Evolutionary conservation across 92 coral and sea anemone genomes (phyloP).

Genomic region (Paragorgia papillata): DNA sequence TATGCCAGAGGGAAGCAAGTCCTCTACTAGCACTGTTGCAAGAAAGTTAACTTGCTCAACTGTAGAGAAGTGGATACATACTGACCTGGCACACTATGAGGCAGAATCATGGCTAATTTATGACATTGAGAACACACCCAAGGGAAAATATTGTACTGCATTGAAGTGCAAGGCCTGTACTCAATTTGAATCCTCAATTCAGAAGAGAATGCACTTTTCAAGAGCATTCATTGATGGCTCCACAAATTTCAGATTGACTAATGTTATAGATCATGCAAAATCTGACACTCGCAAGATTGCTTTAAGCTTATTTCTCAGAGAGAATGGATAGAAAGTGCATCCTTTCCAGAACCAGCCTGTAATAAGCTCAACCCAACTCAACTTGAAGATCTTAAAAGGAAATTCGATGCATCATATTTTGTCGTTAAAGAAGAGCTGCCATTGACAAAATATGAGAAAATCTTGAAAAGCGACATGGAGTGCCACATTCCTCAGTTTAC

Average conservation of each 20-base stretch:
- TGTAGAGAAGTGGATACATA: slow-evolving; percentile 56
- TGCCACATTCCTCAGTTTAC: slow-evolving; percentile 29
- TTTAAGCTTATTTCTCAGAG: slow-evolving; percentile 22
- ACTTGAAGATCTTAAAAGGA: slow-evolving; percentile 42
- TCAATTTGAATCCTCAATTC: slow-evolving; percentile 46
- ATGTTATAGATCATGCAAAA: slow-evolving; percentile 49
- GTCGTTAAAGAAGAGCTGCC: slow-evolving; percentile 61
- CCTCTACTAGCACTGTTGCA: slow-evolving; percentile 11
- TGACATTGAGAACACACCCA: slow-evolving; percentile 20
- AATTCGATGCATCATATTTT: slow-evolving; percentile 56
- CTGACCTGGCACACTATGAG: slow-evolving; percentile 40
- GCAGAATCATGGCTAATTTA: slow-evolving; percentile 50
- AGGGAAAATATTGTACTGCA: slow-evolving; percentile 46
- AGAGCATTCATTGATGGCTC: slow-evolving; percentile 55
- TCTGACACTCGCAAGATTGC: slow-evolving; percentile 41
- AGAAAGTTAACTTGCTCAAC: slow-evolving; percentile 40
- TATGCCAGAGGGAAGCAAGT: neutral
- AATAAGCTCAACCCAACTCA: slow-evolving; percentile 50
- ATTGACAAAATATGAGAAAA: slow-evolving; percentile 56
- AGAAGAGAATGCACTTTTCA: slow-evolving; percentile 52
- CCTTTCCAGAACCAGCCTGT: slow-evolving; percentile 42
- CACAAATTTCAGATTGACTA: slow-evolving; percentile 51
- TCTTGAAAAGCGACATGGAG: slow-evolving; percentile 56
- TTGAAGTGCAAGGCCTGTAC: slow-evolving; percentile 46
- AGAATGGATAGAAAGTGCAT: slow-evolving; percentile 35